Base-by-base conservation (phyloP, 2,888 invertebrate species). In the Himalopsyche kuldschensis region DNA sequence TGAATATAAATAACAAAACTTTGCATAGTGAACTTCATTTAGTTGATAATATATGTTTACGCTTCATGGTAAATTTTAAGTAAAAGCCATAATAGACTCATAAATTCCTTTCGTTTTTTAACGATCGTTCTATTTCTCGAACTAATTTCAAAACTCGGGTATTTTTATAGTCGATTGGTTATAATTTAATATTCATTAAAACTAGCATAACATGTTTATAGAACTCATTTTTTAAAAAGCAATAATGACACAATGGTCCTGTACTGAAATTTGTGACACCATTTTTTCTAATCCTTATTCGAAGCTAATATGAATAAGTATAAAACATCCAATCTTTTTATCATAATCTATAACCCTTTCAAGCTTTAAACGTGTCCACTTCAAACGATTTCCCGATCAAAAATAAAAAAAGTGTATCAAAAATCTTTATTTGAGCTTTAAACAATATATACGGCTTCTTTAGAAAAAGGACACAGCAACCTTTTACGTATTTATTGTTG, bases 401-500 rank as follows among this genome's bases (percentile, higher is more conserved):
- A 84, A 84, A 78, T 47, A 81, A 32, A 78, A 78, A 46, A 78
- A 82, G 30, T 78, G 30, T n/a, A 82, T 63, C 78, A 82, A 82
- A 79, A 79, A 81, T 78, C 48, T 80, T 81, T 81, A 84, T 81
- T 78, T 78, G 78, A 30, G 77, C 30, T 27, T 75, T 75, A 32
- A 80, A 84, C 80, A 78, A 83, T 69, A 81, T 55, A 75, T 31
- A 24, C 78, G 41, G 81, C 81, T 81, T 75, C 81, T 79, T 79
- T 31, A 75, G 32, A 76, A 30, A 83, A 80, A 83, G 78, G 63
- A 77, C 69, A 79, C 81, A 69, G 81, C 41, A 81, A 81, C 78
- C 78, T 78, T 80, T 69, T 81, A 84, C 79, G 78, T 84, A 81
- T 84, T 84, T 84, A 84, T 84, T 84, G 84, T 84, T 75, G 78